These are phyloP conservation scores for Alces alces DNA, from an alignment of 2,113 vertebrate species.

Conservation along the genomic window DNA sequence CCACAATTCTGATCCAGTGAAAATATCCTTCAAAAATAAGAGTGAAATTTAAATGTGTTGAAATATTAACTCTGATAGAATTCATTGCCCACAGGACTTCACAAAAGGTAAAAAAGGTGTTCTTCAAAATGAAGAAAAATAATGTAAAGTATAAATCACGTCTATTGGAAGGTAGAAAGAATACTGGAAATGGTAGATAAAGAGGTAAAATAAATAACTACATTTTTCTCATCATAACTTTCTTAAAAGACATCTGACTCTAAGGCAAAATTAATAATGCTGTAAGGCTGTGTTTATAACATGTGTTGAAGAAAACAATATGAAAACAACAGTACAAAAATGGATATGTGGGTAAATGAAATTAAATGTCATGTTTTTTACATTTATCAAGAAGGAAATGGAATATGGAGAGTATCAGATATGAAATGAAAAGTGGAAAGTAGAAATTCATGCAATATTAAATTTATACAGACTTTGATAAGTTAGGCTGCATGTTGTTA, in stretches of 20 bases:
- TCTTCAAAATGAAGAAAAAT: neutral
- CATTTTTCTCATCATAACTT: neutral
- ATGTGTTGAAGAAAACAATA: neutral
- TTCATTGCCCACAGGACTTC: neutral
- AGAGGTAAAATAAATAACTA: neutral
- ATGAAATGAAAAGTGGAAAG: neutral
- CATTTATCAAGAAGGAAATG: neutral
- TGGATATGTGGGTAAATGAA: neutral
- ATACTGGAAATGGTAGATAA: neutral
- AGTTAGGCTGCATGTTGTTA: neutral
- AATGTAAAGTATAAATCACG: neutral
- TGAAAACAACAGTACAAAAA: neutral
- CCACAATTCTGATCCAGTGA: neutral
- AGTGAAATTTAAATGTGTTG: neutral
- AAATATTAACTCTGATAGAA: neutral
- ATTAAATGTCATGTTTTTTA: neutral
- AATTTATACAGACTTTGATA: neutral
- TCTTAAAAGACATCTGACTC: neutral
- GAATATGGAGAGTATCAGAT: neutral
- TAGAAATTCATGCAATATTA: neutral
- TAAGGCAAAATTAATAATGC: neutral
- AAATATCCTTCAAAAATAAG: neutral
- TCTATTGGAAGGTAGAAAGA: neutral
- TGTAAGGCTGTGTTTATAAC: neutral
- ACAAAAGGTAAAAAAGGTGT: neutral